Percentiles rank a stretch among this genome's conserved stretches.
phyloP scores from a whole-genome alignment of 2,113 vertebrate species.

The Nestor notabilis region DNA sequence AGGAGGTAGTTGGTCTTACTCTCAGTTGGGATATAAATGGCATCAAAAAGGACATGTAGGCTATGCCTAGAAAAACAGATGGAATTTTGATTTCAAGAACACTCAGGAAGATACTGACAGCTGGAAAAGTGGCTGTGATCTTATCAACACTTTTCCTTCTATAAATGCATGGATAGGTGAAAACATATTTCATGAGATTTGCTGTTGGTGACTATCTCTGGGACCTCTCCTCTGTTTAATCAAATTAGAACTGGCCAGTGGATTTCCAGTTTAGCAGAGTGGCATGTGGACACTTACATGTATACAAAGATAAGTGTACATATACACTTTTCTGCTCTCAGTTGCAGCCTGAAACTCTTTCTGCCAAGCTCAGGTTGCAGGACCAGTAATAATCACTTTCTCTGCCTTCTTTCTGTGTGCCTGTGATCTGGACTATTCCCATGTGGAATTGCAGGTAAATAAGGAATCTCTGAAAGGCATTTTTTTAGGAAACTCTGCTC shows the following conservation, averaged over 20 bases:
- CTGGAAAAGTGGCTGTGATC: neutral
- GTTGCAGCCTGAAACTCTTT: neutral
- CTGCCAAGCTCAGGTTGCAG: neutral
- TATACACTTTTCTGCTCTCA: neutral
- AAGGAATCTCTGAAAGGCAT: neutral
- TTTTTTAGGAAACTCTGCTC: neutral
- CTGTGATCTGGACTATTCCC: neutral
- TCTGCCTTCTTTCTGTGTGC: neutral
- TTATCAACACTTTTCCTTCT: neutral
- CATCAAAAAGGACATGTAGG: neutral
- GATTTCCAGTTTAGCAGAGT: neutral
- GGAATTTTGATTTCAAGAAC: neutral
- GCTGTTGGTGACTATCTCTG: neutral
- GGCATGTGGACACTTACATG: neutral
- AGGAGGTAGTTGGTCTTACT: neutral
- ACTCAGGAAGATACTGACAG: neutral
- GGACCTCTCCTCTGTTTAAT: neutral
- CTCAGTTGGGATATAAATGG: neutral
- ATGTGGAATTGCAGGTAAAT: neutral
- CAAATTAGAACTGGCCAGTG: neutral
- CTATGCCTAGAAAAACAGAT: neutral
- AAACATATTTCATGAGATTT: neutral
- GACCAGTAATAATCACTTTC: neutral
- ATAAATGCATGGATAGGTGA: fast-evolving
- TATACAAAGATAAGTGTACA: neutral